Conservation (phyloP, 2,888 invertebrate species). For the Heteromurus nitidus region DNA sequence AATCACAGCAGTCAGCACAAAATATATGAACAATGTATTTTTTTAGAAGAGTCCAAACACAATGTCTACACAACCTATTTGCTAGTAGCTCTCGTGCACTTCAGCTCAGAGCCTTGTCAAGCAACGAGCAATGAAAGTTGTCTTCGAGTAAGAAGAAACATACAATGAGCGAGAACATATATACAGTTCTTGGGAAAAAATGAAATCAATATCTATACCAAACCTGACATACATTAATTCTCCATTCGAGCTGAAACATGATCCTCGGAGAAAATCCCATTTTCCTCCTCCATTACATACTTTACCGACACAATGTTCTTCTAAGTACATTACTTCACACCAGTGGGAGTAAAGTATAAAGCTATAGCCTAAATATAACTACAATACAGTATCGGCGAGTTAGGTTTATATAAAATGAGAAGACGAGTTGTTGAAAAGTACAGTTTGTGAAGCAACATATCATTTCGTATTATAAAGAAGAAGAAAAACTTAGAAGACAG, state of each 20-base stretch:
- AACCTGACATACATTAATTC: conserved; percentile 9
- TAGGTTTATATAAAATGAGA: neutral
- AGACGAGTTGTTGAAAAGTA: conserved; percentile 16
- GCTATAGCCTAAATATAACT: no score
- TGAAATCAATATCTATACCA: neutral
- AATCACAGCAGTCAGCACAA: conserved; percentile 37
- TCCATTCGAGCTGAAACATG: conserved; percentile 3
- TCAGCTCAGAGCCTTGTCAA: neutral
- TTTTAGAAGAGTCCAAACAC: neutral
- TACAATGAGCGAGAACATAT: no score
- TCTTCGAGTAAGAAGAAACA: no score
- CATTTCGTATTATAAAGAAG: neutral
- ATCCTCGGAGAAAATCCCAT: neutral
- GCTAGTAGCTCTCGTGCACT: neutral
- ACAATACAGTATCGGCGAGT: neutral
- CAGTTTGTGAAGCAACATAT: neutral
- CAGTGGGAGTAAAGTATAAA: no score
- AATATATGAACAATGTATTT: neutral
- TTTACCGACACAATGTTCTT: no score
- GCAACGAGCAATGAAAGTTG: no score
- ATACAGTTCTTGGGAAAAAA: neutral
- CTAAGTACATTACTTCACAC: no score
- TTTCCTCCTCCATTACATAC: neutral
- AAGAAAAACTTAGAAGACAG: neutral
- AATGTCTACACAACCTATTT: neutral